These are phyloP conservation scores for Acanthococcus lagerstroemiae DNA, from an alignment of 2,888 invertebrate species.

Conservation along the genomic window DNA sequence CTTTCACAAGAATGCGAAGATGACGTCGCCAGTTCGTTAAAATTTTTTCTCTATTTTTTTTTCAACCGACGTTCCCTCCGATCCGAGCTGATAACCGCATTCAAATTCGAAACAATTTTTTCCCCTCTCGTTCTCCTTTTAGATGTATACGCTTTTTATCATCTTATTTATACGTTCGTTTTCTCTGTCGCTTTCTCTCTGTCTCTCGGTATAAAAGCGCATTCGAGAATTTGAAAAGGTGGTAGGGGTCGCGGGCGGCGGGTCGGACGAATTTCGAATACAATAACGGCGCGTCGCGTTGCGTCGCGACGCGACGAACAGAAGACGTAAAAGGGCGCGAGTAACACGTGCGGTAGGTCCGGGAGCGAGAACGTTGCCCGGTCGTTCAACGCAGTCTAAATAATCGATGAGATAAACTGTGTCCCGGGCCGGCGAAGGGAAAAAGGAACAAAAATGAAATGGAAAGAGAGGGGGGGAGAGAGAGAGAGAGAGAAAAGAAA, in stretches of 20 bases:
- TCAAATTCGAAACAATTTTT: neutral
- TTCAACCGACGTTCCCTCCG: neutral
- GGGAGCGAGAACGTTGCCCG: slow-evolving; percentile 18
- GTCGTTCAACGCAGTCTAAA: slow-evolving; percentile 27
- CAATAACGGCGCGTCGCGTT: neutral
- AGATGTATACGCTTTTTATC: neutral
- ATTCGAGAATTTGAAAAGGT: neutral
- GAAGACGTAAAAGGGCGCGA: slow-evolving; percentile 1
- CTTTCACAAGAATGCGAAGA: neutral
- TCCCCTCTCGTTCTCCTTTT: neutral
- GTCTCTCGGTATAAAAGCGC: neutral
- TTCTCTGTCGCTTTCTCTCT: neutral
- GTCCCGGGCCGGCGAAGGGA: neutral
- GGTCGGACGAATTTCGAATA: neutral
- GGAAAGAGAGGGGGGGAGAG: neutral
- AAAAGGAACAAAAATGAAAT: neutral
- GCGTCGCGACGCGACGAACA: neutral
- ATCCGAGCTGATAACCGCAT: neutral
- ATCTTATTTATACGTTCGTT: neutral
- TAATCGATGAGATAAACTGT: slow-evolving; percentile 22
- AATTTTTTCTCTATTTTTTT: neutral
- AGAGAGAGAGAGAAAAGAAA: neutral
- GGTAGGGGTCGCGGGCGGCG: neutral
- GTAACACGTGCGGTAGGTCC: slow-evolving; percentile 19
- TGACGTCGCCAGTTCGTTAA: neutral